Evolutionary conservation across 2,888 invertebrate species (phyloP), one percentile per base, ranked within the genome.

Genomic region (Congeria kusceri): DNA sequence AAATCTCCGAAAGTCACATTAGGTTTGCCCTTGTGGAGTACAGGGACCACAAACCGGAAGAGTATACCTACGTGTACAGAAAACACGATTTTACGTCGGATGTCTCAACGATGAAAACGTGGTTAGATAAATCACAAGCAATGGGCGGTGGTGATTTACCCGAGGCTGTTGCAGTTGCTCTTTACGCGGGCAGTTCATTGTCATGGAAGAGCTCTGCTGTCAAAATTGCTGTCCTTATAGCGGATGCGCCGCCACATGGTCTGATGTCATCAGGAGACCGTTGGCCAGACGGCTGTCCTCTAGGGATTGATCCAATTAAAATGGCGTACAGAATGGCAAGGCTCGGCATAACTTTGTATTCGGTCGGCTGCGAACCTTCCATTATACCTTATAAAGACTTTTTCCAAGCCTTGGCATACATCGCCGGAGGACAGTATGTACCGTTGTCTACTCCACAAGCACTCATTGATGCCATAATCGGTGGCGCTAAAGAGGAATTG

Each of bases 181-280:
- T 66, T 20, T 25, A 56, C 18, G 28, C 53, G 13, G 66, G 32
- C 23, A 57, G 20, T 20, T 56, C 20, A 15, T 20, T 66, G 23
- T 29, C 29, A 11, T 66, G 66, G 66, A 20, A 56, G 5, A 2
- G n/a, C 4, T 20, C 29, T 23, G 57, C 66, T 1, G 57, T 53
- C 15, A 66, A 66, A 56, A 66, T 66, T 11, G 32, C 56, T 20
- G 23, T 66, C 3, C 27, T 56, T 1, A 39, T 66, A 39, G 25
- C 66, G 15, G 66, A 66, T 27, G 66, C 66, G 9, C 66, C 66
- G 32, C 66, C 66, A 18, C 66, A 66, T 29, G 66, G 66, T 32
- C 57, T 66, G 5, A 32, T 23, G 29, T 20, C 65, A 15, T 66
- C 39, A 15, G 39, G 4, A 15, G 66, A 57, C 39, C 23, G 32